phyloP scores from a whole-genome alignment of 2,113 vertebrate species.

The Triplophysa dalaica region DNA sequence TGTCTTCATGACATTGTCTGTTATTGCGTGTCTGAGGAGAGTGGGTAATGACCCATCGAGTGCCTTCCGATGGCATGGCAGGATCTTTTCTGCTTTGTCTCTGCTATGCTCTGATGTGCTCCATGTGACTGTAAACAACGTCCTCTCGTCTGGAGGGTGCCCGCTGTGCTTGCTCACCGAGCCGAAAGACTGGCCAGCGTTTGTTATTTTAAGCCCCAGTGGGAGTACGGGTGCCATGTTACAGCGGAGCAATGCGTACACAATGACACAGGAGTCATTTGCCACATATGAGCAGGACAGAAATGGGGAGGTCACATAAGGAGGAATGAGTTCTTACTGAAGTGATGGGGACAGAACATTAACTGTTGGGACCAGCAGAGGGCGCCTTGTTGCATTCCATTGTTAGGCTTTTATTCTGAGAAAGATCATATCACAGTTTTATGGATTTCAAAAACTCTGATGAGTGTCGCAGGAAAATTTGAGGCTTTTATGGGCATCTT shows the following conservation, averaged over 20 bases:
- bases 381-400: constrained; percentile 14
- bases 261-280: constrained; percentile 42
- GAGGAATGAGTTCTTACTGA: background rate
- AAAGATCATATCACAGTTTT: background rate
- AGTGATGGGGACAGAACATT: background rate
- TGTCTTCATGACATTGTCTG: constrained; percentile 26
- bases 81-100: constrained; percentile 47
- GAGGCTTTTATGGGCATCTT: too few relatives aligned
- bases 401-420: background rate
- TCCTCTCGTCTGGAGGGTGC: constrained; percentile 27
- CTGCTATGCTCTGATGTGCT: constrained; percentile 53
- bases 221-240: constrained; percentile 25
- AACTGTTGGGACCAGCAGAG: constrained; percentile 42
- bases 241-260: background rate
- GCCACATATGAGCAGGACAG: constrained; percentile 24
- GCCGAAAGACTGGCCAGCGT: constrained; percentile 30
- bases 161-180: constrained; percentile 35
- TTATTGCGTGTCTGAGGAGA: constrained; percentile 19
- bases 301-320: constrained; percentile 27
- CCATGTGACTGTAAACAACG: constrained; percentile 39
- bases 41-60: constrained; percentile 56
- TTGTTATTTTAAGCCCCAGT: constrained; percentile 51
- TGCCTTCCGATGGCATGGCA: constrained; percentile 45
- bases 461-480: background rate
- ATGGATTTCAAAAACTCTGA: background rate